Evolutionary conservation across 2,888 invertebrate species (phyloP), one percentile per base, ranked within the genome.

Genomic region (Diachrysia chrysitis): DNA sequence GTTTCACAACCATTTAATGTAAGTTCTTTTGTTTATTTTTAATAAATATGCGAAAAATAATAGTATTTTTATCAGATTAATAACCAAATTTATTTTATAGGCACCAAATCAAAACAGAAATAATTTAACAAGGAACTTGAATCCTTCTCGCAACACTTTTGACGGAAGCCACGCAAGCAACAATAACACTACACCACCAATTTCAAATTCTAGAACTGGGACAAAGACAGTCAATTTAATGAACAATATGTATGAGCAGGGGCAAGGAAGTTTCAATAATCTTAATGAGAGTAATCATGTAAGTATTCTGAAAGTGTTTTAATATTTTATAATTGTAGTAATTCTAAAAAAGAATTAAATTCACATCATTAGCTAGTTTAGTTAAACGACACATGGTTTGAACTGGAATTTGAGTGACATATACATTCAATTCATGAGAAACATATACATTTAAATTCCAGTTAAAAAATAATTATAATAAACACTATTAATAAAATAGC

Each of bases 211-310:
- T 32, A 87, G 94, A 72, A 84, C 89, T 66, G 91, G 88, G 21
- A 92, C 93, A 7, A 95, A 95, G 79, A 92, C 93, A 70, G 92
- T 94, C 6, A 95, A 95, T 79, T 83, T 95, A 74, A 94, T 95
- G 83, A 95, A 94, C 87, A 95, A 95, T 69, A 95, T 95, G 95
- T 95, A 93, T 84, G 95, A 95, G 65, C 93, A 91, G 77, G 92
- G 90, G 55, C 95, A 94, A 78, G 91, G 92, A 51, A 90, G 89
- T 81, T 92, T 93, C 65, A 94, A 90, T 72, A 95, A 94, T 76
- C 69, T 93, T 48, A 94, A 93, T 86, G 95, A 95, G 46, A 92
- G 85, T 83, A 93, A 90, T 83, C 93, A 92, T 78, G 95, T 94
- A 83, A 89, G 92, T 88, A 23, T 3, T 7, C 12, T 51, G 48